Evolutionary conservation across 2,888 invertebrate species (phyloP), one percentile per base, ranked within the genome.

Genomic region (Hemistola chrysoprasaria): DNA sequence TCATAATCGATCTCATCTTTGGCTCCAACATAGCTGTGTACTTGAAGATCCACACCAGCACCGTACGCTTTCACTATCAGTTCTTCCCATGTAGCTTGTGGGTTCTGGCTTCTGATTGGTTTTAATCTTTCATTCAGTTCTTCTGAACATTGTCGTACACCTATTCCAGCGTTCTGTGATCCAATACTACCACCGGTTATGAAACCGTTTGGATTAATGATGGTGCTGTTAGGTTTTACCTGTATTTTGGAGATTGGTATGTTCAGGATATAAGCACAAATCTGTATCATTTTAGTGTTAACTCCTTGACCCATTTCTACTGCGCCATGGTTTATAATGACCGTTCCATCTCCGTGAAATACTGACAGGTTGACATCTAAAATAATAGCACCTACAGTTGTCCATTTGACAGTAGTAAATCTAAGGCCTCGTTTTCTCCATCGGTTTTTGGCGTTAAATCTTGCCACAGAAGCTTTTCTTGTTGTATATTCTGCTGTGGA

Each of bases 261-360:
- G 1, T 91, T 91, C 2, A 94, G 74, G 7, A 85, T 86, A 53
- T 92, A 87, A 0, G 94, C 93, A 40, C 90, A 91, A 0, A 93
- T 91, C 81, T 93, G 93, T 3, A 90, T 90, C 0, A 90, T 90
- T 91, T 93, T 78, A 1, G 94, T 94, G 48, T 94, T 78, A 24
- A 94, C 85, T 0, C 95, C 95, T 81, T 95, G 95, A 0, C 95
- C 95, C 67, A 91, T 87, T 76, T 93, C 93, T 20, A 92, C 77
- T 1, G 92, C 93, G 11, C 90, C 91, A 50, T 93, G 93, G 1
- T 88, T 71, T n/a, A 94, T 82, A 1, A 91, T 81, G 0, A 94
- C 92, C 2, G 90, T 89, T 0, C 66, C 63, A 59, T 94, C 90
- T 1, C 90, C 87, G 6, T 93, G 87, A 59, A 90, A 94, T 38